Conservation (phyloP, 1,140 invertebrate genomes). For the Sipha flava region DNA sequence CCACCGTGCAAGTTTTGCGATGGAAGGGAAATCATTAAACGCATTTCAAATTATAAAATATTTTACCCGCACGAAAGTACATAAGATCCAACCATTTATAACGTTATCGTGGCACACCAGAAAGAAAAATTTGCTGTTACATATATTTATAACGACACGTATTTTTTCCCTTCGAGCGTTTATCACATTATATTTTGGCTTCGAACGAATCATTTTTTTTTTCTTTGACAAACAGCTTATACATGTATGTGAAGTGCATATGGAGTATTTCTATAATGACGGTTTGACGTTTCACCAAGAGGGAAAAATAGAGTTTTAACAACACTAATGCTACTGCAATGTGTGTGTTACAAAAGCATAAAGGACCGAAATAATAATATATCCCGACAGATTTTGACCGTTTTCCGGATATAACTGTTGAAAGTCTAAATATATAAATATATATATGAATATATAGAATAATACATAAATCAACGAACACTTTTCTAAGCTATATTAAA, state of each 20-base stretch:
- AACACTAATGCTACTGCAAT: neutral
- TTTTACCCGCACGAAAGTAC: neutral
- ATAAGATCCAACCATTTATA: neutral
- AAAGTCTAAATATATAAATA: no score
- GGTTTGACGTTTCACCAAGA: neutral
- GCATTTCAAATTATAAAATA: neutral
- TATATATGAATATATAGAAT: no score
- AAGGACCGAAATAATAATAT: neutral
- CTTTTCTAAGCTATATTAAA: no score
- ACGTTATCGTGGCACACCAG: neutral
- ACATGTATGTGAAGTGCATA: neutral
- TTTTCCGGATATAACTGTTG: neutral
- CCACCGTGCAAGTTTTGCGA: neutral
- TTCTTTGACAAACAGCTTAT: neutral
- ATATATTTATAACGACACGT: neutral
- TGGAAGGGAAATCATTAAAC: neutral
- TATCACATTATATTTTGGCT: neutral
- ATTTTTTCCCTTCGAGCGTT: neutral
- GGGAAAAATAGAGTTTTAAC: neutral
- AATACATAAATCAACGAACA: no score
- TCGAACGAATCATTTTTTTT: neutral
- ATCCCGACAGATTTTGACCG: no score
- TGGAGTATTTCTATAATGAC: constrained; percentile 9
- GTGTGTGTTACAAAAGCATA: neutral
- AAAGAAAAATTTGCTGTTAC: neutral